Conservation (phyloP, 64 coral and sea anemone genomes). For the Acropora yongei region DNA sequence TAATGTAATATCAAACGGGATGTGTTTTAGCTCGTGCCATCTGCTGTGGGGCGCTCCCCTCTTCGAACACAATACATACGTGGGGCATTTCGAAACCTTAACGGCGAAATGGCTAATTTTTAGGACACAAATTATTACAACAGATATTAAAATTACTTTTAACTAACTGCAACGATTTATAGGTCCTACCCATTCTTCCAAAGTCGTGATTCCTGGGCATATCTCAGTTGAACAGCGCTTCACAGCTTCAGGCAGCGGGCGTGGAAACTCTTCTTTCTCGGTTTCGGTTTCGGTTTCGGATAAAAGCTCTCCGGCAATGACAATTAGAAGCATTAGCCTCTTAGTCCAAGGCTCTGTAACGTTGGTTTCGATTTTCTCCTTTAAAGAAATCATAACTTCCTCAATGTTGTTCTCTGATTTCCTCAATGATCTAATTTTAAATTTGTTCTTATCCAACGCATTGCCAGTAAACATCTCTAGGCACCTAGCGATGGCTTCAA, state of each 20-base stretch:
- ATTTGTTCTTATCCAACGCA: background rate
- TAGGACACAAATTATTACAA: no score
- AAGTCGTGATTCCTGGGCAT: background rate
- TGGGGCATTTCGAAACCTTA: no score
- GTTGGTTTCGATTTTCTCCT: background rate
- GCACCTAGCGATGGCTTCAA: background rate
- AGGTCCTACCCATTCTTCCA: background rate
- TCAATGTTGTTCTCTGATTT: background rate
- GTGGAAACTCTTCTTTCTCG: background rate
- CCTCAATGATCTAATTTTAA: background rate
- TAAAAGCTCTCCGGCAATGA: constrained; percentile 6
- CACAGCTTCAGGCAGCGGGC: background rate
- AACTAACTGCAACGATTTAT: no score
- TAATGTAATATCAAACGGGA: no score
- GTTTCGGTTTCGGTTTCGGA: background rate
- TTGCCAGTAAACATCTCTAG: background rate
- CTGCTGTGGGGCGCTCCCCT: no score
- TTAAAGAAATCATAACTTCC: background rate
- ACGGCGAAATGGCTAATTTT: no score
- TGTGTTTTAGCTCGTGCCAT: no score
- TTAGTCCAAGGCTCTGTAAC: background rate
- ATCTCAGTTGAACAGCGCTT: background rate
- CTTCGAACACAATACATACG: no score
- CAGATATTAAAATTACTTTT: no score
- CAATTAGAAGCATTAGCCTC: background rate